Conservation (phyloP, 2,888 invertebrate species). For the Lathronympha strigana region DNA sequence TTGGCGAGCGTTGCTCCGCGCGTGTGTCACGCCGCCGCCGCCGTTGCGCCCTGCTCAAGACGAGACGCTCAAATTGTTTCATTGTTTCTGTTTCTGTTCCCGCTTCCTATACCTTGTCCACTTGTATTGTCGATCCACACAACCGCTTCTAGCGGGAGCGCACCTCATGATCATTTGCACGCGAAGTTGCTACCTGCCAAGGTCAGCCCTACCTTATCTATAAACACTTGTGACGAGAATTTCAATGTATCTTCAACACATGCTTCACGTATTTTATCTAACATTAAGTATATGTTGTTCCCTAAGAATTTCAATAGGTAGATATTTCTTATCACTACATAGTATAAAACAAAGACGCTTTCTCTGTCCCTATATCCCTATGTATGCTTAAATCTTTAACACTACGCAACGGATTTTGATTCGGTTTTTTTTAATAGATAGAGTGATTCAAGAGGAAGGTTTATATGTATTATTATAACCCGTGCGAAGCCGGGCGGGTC, state of each 20-base stretch:
- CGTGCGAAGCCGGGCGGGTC: no score
- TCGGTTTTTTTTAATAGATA: no score
- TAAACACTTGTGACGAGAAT: constrained; percentile 2
- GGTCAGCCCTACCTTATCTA: not conserved
- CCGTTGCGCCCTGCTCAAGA: not conserved
- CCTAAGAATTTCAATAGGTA: no score
- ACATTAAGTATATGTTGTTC: not conserved
- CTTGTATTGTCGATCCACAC: not conserved
- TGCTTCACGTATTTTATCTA: not conserved
- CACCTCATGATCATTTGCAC: not conserved
- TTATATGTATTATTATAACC: no score
- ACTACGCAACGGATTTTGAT: no score
- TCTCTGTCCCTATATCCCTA: no score
- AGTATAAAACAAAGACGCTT: no score
- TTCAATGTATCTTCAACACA: not conserved
- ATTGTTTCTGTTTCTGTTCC: constrained; percentile 9
- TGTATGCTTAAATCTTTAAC: no score
- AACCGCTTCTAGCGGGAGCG: not conserved
- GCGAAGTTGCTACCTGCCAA: not conserved
- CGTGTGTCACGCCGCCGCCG: constrained; percentile 25
- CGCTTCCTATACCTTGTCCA: not conserved
- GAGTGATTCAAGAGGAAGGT: no score
- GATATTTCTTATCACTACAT: no score
- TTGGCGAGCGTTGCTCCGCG: constrained; percentile 53
- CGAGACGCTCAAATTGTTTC: constrained; percentile 1